Evolutionary conservation across 2,113 vertebrate species (phyloP).

Genomic region (Phrynocephalus versicolor): DNA sequence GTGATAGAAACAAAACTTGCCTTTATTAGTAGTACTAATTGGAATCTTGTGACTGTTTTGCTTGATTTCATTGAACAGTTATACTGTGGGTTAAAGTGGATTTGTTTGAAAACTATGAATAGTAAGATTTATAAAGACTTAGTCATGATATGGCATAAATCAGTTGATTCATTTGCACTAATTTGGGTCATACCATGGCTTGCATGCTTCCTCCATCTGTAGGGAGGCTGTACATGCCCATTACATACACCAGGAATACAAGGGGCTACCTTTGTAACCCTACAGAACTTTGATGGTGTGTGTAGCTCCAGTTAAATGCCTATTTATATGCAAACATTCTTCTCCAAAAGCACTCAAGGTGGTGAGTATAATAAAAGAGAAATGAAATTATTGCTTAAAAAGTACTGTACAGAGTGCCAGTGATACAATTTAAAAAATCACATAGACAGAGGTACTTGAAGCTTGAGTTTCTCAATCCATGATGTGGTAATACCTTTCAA

Average conservation of each 20-base stretch:
- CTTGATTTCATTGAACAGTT: neutral
- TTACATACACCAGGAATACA: neutral
- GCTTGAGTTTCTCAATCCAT: too few relatives aligned
- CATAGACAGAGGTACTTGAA: too few relatives aligned
- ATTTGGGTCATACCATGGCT: too few relatives aligned
- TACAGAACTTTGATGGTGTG: neutral
- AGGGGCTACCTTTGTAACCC: neutral
- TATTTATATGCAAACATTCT: neutral
- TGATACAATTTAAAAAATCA: neutral
- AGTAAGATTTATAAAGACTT: neutral
- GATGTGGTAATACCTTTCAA: too few relatives aligned
- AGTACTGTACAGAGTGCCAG: neutral
- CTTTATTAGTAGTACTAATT: neutral
- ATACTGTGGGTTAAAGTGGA: neutral
- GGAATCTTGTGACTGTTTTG: neutral
- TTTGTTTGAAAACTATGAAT: neutral
- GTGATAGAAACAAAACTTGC: neutral
- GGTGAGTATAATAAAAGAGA: neutral
- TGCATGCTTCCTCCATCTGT: too few relatives aligned
- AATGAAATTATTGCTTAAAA: neutral
- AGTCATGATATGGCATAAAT: neutral
- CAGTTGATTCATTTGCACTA: neutral
- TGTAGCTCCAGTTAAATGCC: too few relatives aligned
- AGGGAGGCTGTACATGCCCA: neutral
- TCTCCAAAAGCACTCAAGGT: neutral